These are phyloP conservation scores for Agrotis ipsilon DNA, from an alignment of 2,888 invertebrate genomes.

Conservation along the genomic window DNA sequence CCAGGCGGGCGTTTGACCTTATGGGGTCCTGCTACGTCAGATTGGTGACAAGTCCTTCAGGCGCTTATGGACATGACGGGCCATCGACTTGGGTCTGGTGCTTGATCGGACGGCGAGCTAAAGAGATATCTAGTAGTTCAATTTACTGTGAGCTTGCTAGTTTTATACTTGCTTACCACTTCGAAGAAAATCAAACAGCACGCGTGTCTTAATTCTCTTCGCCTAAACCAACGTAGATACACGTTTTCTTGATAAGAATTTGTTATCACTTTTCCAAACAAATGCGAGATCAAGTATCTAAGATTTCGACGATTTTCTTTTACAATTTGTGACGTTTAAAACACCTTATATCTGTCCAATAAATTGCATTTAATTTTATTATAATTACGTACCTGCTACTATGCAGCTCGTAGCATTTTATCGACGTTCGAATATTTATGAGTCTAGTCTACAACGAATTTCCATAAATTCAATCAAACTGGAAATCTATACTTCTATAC, in stretches of 20 bases:
- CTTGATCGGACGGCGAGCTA: no score
- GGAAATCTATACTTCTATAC: neutral
- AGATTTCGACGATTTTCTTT: slow-evolving; percentile 16
- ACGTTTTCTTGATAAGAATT: slow-evolving; percentile 38
- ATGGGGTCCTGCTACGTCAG: no score
- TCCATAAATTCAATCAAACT: slow-evolving; percentile 10
- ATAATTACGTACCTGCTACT: neutral
- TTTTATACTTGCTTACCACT: slow-evolving; percentile 9
- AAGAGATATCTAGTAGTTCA: no score
- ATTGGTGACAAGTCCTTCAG: no score
- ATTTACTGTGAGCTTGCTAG: neutral
- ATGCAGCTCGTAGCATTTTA: neutral
- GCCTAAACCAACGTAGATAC: slow-evolving; percentile 12
- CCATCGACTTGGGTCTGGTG: no score
- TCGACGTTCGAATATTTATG: neutral
- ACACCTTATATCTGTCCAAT: no score
- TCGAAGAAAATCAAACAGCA: neutral
- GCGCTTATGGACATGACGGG: no score
- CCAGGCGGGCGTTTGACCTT: no score
- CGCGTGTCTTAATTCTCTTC: slow-evolving; percentile 24
- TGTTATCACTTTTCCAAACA: slow-evolving; percentile 50
- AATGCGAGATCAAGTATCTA: slow-evolving; percentile 16
- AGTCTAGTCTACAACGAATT: slow-evolving; percentile 18
- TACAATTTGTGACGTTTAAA: neutral
- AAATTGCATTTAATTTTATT: neutral